Base-by-base conservation (phyloP, 2,888 invertebrate species). In the Erebia ligea region DNA sequence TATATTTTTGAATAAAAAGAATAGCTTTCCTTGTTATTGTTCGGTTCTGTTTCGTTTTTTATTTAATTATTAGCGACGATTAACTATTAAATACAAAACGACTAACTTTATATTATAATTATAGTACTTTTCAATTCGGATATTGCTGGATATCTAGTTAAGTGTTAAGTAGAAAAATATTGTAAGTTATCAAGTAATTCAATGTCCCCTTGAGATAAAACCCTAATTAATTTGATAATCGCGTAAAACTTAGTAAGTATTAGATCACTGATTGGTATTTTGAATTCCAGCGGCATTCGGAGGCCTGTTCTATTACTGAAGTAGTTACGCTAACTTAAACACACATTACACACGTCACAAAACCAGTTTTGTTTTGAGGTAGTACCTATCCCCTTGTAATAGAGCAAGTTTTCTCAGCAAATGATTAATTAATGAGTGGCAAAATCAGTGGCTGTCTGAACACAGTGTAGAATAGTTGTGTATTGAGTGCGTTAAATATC, bases 381-480 rank as follows among this genome's bases (percentile, higher is more conserved):
- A 19, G 8, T 17, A n/a, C n/a, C n/a, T n/a, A 45, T 61, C 19
- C 34, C 59, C 17, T 50, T 52, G n/a, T 34, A n/a, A 11, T 34
- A 34, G 4, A 54, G 13, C 54, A 11, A 54, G 54, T 64, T 64
- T 64, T 64, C n/a, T 63, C 13, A 11, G 17, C 42, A 13, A 11
- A 6, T 34, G n/a, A 25, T n/a, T n/a, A 50, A 6, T 21, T 17
- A 19, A 8, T 34, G 17, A 17, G 8, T 52, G n/a, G 10, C 17
- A 8, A 19, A 19, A 9, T 45, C 66, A 71, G 68, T 71, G n/a
- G 2, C 34, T 63, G 66, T 48, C 52, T 68, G 52, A 52, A 50
- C 69, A n/a, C 59, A 52, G 73, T 70, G 40, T 21, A 8, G 61
- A 17, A 19, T 10, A 58, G 48, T 59, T 61, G 50, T 67, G 48